A percentile compares a stretch with the other conserved stretches of the same genome.
Evolutionary conservation across 2,888 invertebrate species (phyloP).

Genomic region (Chromoteleia sp.): DNA sequence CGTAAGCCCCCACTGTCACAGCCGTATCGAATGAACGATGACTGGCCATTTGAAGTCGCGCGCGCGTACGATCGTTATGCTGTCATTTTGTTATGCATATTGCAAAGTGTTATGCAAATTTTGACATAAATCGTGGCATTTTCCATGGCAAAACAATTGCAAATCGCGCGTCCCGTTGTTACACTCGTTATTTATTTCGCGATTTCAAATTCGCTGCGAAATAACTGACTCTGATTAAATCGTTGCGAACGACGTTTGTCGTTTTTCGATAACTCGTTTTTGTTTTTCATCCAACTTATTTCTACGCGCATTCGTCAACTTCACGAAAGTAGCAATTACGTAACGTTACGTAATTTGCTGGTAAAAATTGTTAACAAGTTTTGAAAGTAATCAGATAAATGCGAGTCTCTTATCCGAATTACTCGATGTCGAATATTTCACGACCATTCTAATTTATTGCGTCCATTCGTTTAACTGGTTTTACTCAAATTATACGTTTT

Average conservation of each 20-base stretch:
- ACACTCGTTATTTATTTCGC: constrained; percentile 21
- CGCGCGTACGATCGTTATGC: constrained; percentile 32
- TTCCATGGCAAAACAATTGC: constrained; percentile 31
- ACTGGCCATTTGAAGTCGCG: constrained; percentile 50
- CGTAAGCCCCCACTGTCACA: constrained; percentile 46
- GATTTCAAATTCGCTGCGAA: constrained; percentile 4
- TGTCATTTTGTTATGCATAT: constrained; percentile 60
- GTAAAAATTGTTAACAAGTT: not conserved
- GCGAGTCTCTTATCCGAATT: not conserved
- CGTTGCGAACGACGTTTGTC: not conserved
- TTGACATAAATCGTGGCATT: constrained; percentile 38
- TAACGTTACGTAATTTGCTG: constrained; percentile 9
- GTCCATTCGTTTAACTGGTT: too few species aligned
- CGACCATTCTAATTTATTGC: not conserved
- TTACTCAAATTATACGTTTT: too few species aligned
- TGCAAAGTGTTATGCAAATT: constrained; percentile 54
- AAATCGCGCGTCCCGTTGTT: constrained; percentile 26
- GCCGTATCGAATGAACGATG: constrained; percentile 59
- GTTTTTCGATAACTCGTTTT: constrained; percentile 16
- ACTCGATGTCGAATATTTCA: not conserved
- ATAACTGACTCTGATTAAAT: not conserved
- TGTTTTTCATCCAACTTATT: constrained; percentile 19
- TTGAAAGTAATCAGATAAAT: not conserved
- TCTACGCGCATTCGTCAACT: constrained; percentile 8
- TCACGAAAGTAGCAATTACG: constrained; percentile 6